A percentile compares a stretch with the other conserved stretches of the same genome.
Conservation (phyloP, 2,113 vertebrate genomes). For the Bos javanicus region DNA sequence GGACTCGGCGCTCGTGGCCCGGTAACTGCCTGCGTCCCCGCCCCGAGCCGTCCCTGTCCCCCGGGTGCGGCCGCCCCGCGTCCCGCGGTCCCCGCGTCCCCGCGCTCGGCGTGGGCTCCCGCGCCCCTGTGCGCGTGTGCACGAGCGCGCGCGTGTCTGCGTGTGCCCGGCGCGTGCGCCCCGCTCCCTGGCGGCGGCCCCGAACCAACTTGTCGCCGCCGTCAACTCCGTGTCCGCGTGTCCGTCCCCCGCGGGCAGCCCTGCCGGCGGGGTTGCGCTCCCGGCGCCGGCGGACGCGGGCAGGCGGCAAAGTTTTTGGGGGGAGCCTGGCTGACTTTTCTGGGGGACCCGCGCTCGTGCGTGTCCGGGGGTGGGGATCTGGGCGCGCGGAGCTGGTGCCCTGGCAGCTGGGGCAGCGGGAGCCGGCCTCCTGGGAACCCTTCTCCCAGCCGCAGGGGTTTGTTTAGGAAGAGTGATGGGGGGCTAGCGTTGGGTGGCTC, state of each 20-base stretch:
- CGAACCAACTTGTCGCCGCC: slow-evolving; percentile 38
- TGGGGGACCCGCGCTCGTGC: not conserved
- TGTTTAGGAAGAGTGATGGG: slow-evolving; percentile 62
- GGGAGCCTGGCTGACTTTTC: slow-evolving; percentile 75
- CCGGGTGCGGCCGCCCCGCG: not conserved
- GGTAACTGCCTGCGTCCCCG: slow-evolving; percentile 47
- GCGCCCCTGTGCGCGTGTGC: not conserved
- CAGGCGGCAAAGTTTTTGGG: slow-evolving; percentile 76
- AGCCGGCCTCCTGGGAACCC: slow-evolving; percentile 43
- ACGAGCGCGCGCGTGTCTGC: not conserved
- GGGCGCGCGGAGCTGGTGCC: not conserved
- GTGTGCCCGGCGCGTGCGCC: not conserved
- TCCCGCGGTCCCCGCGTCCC: not conserved
- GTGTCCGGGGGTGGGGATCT: not conserved
- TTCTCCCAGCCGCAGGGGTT: slow-evolving; percentile 34
- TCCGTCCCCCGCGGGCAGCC: not conserved
- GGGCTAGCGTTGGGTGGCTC: not conserved
- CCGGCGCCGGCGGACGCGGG: not conserved
- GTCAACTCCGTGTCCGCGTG: not conserved
- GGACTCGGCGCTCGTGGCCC: slow-evolving; percentile 35
- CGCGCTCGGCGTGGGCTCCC: slow-evolving; percentile 16
- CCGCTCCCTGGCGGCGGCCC: not conserved
- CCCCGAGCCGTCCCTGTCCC: not conserved
- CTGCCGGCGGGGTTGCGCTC: not conserved
- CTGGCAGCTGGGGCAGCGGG: slow-evolving; percentile 9